Evolutionary conservation across 2,888 invertebrate genomes (phyloP).

Genomic region (Tenthredo distinguenda): DNA sequence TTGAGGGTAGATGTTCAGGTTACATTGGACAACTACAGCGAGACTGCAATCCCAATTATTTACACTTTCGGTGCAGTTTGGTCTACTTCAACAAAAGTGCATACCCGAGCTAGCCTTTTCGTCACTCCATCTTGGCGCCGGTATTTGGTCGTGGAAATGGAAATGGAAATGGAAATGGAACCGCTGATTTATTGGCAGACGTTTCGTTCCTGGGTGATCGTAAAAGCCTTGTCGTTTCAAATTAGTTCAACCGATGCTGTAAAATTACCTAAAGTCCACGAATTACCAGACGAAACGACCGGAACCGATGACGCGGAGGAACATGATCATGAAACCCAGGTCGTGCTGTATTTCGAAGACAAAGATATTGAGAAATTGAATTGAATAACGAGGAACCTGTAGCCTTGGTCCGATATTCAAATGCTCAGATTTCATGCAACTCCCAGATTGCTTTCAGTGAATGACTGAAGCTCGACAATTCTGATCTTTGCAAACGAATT

Average conservation of each 20-base stretch:
- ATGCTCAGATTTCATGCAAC: not conserved
- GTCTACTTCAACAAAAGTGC: not conserved
- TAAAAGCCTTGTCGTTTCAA: slow-evolving; percentile 18
- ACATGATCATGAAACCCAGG: slow-evolving; percentile 15
- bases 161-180: slow-evolving; percentile 25
- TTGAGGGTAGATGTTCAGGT: slow-evolving; percentile 19
- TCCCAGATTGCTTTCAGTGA: not conserved
- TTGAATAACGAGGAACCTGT: not conserved
- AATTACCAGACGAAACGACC: slow-evolving; percentile 35
- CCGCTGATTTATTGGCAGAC: slow-evolving; percentile 18
- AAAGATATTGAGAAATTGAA: slow-evolving; percentile 13
- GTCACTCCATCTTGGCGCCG: slow-evolving; percentile 2
- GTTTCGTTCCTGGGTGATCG: slow-evolving; percentile 16
- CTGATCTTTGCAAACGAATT: not conserved
- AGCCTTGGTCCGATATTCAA: not conserved
- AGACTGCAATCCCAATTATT: slow-evolving; percentile 42
- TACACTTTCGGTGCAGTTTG: not conserved
- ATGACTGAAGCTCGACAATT: not conserved
- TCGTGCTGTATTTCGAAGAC: not conserved
- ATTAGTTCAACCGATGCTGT: slow-evolving; percentile 33
- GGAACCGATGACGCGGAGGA: not conserved
- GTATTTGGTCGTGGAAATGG: slow-evolving; percentile 30
- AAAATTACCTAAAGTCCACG: slow-evolving; percentile 34
- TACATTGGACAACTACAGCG: not conserved
- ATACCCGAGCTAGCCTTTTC: slow-evolving; percentile 11